Percentiles rank a stretch among this genome's conserved stretches.
These are phyloP conservation scores for Desoria tigrina DNA, from an alignment of 2,888 invertebrate species.

Conservation along the genomic window DNA sequence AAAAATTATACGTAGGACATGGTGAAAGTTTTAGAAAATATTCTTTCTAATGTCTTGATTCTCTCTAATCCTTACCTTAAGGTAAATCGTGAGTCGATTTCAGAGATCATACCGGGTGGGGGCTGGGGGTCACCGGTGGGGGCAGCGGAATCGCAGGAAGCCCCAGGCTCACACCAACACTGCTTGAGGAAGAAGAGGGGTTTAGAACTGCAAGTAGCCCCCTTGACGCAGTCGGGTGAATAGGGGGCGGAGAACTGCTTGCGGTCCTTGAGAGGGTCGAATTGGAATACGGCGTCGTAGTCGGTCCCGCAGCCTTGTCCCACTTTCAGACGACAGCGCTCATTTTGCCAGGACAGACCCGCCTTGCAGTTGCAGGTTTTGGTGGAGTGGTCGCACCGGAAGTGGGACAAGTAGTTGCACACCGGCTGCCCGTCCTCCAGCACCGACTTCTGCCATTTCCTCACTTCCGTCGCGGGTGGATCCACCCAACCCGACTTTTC, in stretches of 20 bases:
- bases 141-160: background rate
- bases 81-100: background rate
- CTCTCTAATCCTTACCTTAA: no score
- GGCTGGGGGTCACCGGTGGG: background rate
- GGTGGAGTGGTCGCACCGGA: slow-evolving; percentile 21
- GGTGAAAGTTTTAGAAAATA: no score
- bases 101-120: background rate
- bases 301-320: slow-evolving; percentile 21
- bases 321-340: background rate
- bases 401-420: slow-evolving; percentile 20
- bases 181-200: slow-evolving; percentile 28
- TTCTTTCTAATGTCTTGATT: no score
- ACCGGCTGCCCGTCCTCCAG: slow-evolving; percentile 27
- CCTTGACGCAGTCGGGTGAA: slow-evolving; percentile 20
- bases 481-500: slow-evolving; percentile 21
- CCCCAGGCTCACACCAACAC: slow-evolving; percentile 26
- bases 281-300: slow-evolving; percentile 20
- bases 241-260: slow-evolving; percentile 27
- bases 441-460: slow-evolving; percentile 26
- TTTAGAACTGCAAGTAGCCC: slow-evolving; percentile 12
- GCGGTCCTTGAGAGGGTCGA: slow-evolving; percentile 23
- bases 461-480: slow-evolving; percentile 26
- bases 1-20: no score
- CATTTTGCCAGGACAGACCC: background rate
- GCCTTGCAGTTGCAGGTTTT: slow-evolving; percentile 26